These are phyloP conservation scores for Zhuqinia jingwanae DNA, from an alignment of 2,888 invertebrate species.

Conservation along the genomic window DNA sequence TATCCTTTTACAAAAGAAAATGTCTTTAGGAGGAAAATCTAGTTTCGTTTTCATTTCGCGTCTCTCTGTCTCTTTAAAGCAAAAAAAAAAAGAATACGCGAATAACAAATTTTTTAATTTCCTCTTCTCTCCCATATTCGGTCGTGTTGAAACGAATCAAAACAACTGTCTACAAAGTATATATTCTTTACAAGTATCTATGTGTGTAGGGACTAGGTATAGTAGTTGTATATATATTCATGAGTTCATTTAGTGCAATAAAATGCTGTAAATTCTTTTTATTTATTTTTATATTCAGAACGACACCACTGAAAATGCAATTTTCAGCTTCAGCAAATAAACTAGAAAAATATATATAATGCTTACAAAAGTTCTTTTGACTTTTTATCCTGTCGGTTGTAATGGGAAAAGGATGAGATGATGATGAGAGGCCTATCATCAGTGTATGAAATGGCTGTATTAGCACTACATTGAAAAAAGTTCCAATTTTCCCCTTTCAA, in stretches of 20 bases:
- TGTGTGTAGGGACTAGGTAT: not conserved
- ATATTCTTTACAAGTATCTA: not conserved
- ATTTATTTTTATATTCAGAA: no score
- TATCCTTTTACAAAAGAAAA: not conserved
- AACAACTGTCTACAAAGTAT: not conserved
- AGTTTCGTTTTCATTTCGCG: constrained; percentile 33
- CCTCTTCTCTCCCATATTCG: constrained; percentile 21
- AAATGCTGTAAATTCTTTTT: no score
- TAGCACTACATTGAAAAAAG: constrained; percentile 28
- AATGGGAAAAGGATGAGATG: constrained; percentile 21
- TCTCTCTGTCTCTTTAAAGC: constrained; percentile 24
- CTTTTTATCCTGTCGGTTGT: not conserved
- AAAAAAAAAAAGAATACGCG: constrained; percentile 3
- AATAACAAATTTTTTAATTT: constrained; percentile 45
- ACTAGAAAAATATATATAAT: constrained; percentile 38
- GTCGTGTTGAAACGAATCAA: constrained; percentile 20
- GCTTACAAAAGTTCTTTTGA: not conserved
- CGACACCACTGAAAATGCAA: constrained; percentile 57
- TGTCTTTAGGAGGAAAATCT: not conserved
- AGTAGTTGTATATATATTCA: not conserved
- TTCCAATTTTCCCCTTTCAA: constrained; percentile 2
- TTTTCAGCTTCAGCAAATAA: constrained; percentile 64
- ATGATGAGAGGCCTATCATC: not conserved
- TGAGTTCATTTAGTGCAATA: not conserved
- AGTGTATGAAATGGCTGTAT: not conserved